Base-by-base conservation (phyloP, 2,888 invertebrate genomes). In the Bhutanitis thaidina region DNA sequence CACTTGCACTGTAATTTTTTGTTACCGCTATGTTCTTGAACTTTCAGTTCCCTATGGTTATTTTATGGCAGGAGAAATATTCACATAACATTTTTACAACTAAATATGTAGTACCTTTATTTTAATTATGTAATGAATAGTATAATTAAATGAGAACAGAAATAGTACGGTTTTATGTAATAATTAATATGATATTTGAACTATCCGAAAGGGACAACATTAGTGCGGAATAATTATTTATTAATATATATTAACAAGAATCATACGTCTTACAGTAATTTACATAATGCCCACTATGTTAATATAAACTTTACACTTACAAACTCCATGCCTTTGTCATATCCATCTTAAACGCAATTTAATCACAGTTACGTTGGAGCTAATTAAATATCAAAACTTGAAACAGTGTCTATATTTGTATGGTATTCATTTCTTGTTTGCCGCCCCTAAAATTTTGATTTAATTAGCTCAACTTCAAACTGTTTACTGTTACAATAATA, bases 321-420 rank as follows among this genome's bases (percentile, higher is more conserved):
- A n/a, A 16, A 10, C 27, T 12, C 9, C 10, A 36, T 30, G 40
- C 16, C 40, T 36, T 20, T 41, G 41, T 41, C 36, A 37, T 30
- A n/a, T 37, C 45, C 14, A 16, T 41, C 30, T 15, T 29, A 27
- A 16, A 30, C 40, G 14, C 29, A 35, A 45, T 51, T 16, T 46
- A 41, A 51, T 45, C 41, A 46, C 25, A 40, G 13, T 51, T 46
- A 37, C 20, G 27, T 13, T 14, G 7, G 40, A 32, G 34, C 36
- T 45, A 41, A 40, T 40, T 46, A 51, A 51, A 41, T 29, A 50
- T 35, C 8, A 15, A 16, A 30, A 37, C 35, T 51, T 12, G 45
- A 40, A 41, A 44, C 34, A 35, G 12, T 10, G 27, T 30, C 30
- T 43, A 25, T 44, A 27, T 38, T 20, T 25, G 20, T 9, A 14